Conservation (phyloP, 1,140 invertebrate species). For the Apis florea region DNA sequence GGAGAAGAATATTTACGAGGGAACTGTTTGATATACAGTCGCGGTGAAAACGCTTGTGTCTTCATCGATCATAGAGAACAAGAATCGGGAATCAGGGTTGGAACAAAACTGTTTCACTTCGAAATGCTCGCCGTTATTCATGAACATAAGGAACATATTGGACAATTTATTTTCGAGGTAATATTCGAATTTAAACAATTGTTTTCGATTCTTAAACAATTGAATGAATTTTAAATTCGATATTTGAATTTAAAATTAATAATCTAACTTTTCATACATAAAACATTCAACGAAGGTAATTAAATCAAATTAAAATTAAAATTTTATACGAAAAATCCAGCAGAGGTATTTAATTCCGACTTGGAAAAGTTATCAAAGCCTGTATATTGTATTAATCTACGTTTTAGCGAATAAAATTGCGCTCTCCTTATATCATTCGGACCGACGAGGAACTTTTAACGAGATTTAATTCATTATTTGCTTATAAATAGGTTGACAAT, state of each 20-base stretch:
- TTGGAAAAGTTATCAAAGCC: not conserved
- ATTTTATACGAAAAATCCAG: not conserved
- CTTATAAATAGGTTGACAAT: not conserved
- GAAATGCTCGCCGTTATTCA: not conserved
- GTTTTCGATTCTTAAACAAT: too few relatives aligned
- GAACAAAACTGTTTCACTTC: not conserved
- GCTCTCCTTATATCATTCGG: not conserved
- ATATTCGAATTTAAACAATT: too few relatives aligned
- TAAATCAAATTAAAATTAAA: not conserved
- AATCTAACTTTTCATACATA: not conserved
- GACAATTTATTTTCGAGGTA: too few relatives aligned
- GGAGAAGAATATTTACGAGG: not conserved
- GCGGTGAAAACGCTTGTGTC: not conserved
- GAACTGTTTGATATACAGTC: not conserved
- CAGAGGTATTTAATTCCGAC: not conserved
- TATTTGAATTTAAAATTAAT: not conserved
- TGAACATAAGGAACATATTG: not conserved
- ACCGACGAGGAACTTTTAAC: slow-evolving; percentile 8
- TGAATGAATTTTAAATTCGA: not conserved
- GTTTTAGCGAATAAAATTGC: not conserved
- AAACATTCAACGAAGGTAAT: not conserved
- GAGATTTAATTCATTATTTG: slow-evolving; percentile 11
- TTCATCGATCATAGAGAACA: slow-evolving; percentile 24
- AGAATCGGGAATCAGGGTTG: not conserved
- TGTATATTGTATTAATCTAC: not conserved